phyloP scores from a whole-genome alignment of 2,888 invertebrate genomes.

The Rhabditophanes sp. region DNA sequence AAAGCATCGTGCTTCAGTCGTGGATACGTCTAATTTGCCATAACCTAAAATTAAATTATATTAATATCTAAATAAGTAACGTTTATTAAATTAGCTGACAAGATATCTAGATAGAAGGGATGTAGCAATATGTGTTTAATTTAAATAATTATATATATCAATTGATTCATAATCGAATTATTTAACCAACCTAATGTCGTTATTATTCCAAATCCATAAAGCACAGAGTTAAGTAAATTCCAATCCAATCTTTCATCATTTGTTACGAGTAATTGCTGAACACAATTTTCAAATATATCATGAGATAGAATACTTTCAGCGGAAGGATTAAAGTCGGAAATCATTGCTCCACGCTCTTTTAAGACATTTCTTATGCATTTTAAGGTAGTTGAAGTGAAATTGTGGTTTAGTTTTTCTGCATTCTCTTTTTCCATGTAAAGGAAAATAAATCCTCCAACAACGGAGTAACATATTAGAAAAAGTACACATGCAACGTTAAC shows the following conservation, averaged over 20 bases:
- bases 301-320: background rate
- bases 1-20: slow-evolving; percentile 32
- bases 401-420: slow-evolving; percentile 17
- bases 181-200: slow-evolving; percentile 41
- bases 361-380: slow-evolving; percentile 12
- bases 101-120: too few species aligned
- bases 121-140: too few species aligned
- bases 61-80: too few species aligned
- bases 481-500: slow-evolving; percentile 18
- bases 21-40: slow-evolving; percentile 37
- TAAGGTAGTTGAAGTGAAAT: slow-evolving; percentile 9
- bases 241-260: slow-evolving; percentile 22
- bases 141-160: too few species aligned
- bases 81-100: too few species aligned
- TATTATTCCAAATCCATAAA: slow-evolving; percentile 39
- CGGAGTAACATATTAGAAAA: slow-evolving; percentile 27
- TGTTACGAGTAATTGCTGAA: slow-evolving; percentile 5
- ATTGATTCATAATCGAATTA: too few species aligned
- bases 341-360: too few species aligned
- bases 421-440: slow-evolving; percentile 27
- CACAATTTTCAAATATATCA: slow-evolving; percentile 1
- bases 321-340: too few species aligned
- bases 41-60: slow-evolving; percentile 22
- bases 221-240: slow-evolving; percentile 33
- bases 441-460: slow-evolving; percentile 34